These are phyloP conservation scores for Drosophila teissieri DNA, from an alignment of 1,140 invertebrate species.

Conservation along the genomic window DNA sequence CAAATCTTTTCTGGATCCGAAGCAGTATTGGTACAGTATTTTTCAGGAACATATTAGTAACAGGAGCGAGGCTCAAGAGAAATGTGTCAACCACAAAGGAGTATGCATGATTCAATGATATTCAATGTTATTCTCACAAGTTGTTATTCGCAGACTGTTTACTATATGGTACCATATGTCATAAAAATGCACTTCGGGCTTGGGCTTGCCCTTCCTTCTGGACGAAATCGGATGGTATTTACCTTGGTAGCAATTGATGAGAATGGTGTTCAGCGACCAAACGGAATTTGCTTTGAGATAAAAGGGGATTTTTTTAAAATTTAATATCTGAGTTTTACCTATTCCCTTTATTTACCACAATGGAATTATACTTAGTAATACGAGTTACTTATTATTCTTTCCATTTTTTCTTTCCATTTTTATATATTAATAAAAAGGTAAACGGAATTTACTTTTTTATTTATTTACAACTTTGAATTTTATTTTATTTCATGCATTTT, in stretches of 20 bases:
- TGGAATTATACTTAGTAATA: too few species aligned
- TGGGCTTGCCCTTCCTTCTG: background rate
- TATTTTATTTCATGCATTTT: too few species aligned
- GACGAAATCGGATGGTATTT: background rate
- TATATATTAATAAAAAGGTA: too few species aligned
- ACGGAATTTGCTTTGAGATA: background rate
- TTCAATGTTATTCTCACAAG: background rate
- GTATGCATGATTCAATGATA: background rate
- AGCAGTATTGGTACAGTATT: background rate
- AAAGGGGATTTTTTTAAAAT: background rate
- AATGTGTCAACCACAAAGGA: background rate
- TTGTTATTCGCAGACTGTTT: background rate
- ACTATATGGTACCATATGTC: background rate
- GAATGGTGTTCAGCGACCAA: background rate
- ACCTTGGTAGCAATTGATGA: background rate
- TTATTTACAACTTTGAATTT: too few species aligned
- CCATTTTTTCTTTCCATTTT: too few species aligned
- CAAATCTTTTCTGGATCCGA: conserved; percentile 2
- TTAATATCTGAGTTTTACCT: background rate
- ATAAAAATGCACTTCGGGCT: background rate
- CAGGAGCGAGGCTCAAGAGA: background rate
- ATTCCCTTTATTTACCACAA: background rate
- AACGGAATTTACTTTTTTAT: too few species aligned
- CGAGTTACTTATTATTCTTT: too few species aligned
- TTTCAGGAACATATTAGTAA: background rate